Percentiles rank a stretch among this genome's conserved stretches.
These are phyloP conservation scores for Callionymus lyra DNA, from an alignment of 2,113 vertebrate genomes.

Conservation along the genomic window DNA sequence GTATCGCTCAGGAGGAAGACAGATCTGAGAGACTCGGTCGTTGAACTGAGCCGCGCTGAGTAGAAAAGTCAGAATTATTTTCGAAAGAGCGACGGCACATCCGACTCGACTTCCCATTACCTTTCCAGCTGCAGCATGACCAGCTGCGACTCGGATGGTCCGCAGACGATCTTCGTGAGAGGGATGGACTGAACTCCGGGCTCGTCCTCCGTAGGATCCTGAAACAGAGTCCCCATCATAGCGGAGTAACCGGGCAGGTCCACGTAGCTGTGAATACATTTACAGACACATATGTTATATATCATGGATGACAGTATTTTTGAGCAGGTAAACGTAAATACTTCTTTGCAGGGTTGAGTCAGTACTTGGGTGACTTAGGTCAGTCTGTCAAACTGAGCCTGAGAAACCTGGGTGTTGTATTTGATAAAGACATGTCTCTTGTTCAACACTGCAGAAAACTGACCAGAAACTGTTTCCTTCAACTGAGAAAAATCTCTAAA, in stretches of 20 bases:
- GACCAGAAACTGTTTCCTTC: no score
- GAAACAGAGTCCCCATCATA: constrained; percentile 81
- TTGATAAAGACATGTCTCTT: no score
- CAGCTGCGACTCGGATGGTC: constrained; percentile 83
- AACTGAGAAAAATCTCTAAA: no score
- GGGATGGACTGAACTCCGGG: constrained; percentile 72
- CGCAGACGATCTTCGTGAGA: constrained; percentile 77
- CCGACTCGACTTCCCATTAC: constrained; percentile 62
- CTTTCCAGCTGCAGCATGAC: constrained; percentile 84
- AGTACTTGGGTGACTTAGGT: no score
- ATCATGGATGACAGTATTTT: no score
- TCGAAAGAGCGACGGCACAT: constrained; percentile 2
- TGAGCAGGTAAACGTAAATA: no score
- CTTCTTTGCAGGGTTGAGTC: no score
- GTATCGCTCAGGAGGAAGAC: constrained; percentile 83
- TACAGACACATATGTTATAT: not conserved
- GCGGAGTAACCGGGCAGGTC: constrained; percentile 79
- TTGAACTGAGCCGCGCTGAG: constrained; percentile 76
- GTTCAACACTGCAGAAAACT: no score
- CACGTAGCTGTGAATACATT: constrained; percentile 63
- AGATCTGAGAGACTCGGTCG: constrained; percentile 82
- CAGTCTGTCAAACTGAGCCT: no score
- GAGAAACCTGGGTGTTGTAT: no score
- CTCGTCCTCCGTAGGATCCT: constrained; percentile 71
- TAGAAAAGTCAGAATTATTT: constrained; percentile 9